Evolutionary conservation across 2,888 invertebrate species (phyloP).

Genomic region (Sylvicola cinctus): DNA sequence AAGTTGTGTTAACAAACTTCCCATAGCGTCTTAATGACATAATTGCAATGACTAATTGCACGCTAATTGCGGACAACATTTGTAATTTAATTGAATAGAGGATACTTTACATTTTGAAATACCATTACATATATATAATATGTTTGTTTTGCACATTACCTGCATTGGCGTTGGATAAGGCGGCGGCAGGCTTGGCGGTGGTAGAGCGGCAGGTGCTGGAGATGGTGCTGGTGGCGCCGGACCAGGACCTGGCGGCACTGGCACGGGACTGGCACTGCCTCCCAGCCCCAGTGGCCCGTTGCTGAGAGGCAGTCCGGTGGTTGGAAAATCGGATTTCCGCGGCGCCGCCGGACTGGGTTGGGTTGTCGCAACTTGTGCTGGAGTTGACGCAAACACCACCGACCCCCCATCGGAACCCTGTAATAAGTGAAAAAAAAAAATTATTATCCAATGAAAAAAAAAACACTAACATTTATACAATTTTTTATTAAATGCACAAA

Average conservation of each 20-base stretch:
- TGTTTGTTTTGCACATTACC: too few species aligned
- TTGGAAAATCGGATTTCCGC: constrained; percentile 41
- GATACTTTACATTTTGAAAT: too few species aligned
- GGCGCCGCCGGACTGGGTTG: constrained; percentile 35
- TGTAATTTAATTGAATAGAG: too few species aligned
- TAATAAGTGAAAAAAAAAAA: constrained; percentile 15
- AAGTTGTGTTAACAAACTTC: too few species aligned
- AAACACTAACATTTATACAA: not conserved
- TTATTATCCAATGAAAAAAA: constrained; percentile 1
- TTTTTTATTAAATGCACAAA: too few species aligned
- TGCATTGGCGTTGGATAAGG: constrained; percentile 32
- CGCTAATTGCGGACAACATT: too few species aligned
- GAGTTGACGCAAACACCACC: constrained; percentile 44
- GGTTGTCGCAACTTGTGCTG: constrained; percentile 24
- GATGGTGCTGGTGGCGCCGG: constrained; percentile 44
- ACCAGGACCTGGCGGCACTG: constrained; percentile 39
- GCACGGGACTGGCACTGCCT: constrained; percentile 39
- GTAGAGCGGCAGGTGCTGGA: constrained; percentile 46
- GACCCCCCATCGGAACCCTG: constrained; percentile 62
- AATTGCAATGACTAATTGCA: too few species aligned
- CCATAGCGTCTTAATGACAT: too few species aligned
- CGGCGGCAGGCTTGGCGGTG: constrained; percentile 41
- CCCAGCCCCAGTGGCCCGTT: constrained; percentile 39
- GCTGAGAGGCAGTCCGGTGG: constrained; percentile 30
- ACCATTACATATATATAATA: too few species aligned